Conservation (phyloP, 2,888 invertebrate genomes). For the Copidosoma aretas region DNA sequence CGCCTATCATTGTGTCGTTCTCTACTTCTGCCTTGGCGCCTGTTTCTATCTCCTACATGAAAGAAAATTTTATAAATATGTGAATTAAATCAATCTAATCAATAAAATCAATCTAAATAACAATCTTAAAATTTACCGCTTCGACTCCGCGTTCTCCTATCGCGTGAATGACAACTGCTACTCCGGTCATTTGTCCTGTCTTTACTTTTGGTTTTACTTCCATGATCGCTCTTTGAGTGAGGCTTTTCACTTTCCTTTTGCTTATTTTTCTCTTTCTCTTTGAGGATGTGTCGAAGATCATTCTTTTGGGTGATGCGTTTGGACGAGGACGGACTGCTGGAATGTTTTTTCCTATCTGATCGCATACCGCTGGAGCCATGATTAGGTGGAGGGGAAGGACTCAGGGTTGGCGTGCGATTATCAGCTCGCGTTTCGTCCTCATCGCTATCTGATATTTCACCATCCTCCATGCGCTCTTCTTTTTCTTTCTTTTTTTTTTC, state of each 20-base stretch:
- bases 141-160: constrained; percentile 45
- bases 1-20: constrained; percentile 45
- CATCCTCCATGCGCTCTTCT: constrained; percentile 71
- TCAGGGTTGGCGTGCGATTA: constrained; percentile 52
- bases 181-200: constrained; percentile 38
- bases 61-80: not conserved
- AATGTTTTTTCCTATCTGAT: constrained; percentile 44
- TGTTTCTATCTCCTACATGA: constrained; percentile 37
- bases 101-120: not conserved
- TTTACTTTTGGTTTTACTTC: constrained; percentile 39
- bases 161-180: constrained; percentile 47
- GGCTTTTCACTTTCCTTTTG: constrained; percentile 35
- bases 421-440: constrained; percentile 30
- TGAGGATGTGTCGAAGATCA: constrained; percentile 55
- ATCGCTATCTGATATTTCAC: constrained; percentile 66
- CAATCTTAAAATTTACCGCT: constrained; percentile 32
- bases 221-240: constrained; percentile 43
- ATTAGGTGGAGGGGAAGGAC: constrained; percentile 50
- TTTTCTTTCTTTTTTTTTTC: constrained; percentile 70
- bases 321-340: constrained; percentile 43
- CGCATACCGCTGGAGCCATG: constrained; percentile 40
- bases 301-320: constrained; percentile 43
- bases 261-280: constrained; percentile 56
- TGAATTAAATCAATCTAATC: not conserved
- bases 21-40: constrained; percentile 47